phyloP scores from a whole-genome alignment of 2,113 vertebrate species.

The Antigone vipio region DNA sequence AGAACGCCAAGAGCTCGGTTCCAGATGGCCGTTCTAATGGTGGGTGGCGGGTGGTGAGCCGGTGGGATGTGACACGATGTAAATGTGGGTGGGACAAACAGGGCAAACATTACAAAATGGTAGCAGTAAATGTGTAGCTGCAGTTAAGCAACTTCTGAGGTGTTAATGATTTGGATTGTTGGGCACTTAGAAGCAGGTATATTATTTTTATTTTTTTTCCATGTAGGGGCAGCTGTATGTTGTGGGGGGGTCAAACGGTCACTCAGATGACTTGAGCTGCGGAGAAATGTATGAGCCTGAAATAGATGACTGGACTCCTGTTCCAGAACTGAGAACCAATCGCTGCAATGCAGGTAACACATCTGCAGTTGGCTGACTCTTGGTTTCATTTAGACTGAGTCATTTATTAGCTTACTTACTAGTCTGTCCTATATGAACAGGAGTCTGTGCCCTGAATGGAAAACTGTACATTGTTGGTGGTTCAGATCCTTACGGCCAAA shows the following conservation, averaged over 20 bases:
- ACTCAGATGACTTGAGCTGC: constrained; percentile 95
- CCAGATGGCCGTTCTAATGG: constrained; percentile 98
- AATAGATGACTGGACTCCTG: constrained; percentile 88
- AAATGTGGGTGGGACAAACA: neutral
- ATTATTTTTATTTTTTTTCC: neutral
- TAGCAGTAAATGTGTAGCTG: neutral
- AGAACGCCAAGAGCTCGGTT: constrained; percentile 95
- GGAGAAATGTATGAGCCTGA: constrained; percentile 93
- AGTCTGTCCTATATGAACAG: constrained; percentile 55
- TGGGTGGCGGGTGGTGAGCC: constrained; percentile 78
- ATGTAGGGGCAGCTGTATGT: constrained; percentile 92
- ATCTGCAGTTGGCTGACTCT: rapidly evolving
- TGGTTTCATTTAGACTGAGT: neutral
- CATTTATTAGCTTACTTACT: neutral
- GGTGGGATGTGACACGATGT: neutral
- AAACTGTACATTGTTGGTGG: constrained; percentile 94
- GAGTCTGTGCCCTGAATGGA: constrained; percentile 91
- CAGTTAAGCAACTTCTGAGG: rapidly evolving
- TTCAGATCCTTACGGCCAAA: constrained; percentile 96
- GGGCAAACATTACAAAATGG: neutral
- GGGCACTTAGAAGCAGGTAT: neutral
- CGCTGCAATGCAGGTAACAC: constrained; percentile 93
- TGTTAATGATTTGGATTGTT: rapidly evolving
- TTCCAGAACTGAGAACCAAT: constrained; percentile 94
- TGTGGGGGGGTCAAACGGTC: constrained; percentile 95